Conservation (phyloP, 2,888 invertebrate genomes). For the Aspidiotus rigidus region DNA sequence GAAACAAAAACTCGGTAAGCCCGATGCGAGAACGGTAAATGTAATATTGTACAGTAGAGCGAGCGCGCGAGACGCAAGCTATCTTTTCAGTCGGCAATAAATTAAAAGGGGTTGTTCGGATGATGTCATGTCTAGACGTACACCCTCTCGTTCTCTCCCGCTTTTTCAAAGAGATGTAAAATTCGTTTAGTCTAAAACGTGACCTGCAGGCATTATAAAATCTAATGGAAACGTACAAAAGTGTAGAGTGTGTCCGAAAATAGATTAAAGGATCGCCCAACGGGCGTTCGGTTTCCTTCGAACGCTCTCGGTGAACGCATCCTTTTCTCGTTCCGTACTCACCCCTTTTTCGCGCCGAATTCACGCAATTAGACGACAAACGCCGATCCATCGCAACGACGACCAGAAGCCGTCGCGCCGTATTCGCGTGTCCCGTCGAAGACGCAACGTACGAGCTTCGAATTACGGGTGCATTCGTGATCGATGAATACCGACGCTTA, state of each 20-base stretch:
- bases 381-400: no score
- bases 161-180: slow-evolving; percentile 4
- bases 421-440: no score
- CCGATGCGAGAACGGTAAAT: not conserved
- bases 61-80: slow-evolving; percentile 11
- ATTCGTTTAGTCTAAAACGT: slow-evolving; percentile 22
- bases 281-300: not conserved
- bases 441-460: no score
- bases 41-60: not conserved
- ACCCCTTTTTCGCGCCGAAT: no score
- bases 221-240: slow-evolving; percentile 6
- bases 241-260: not conserved
- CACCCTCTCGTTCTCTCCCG: slow-evolving; percentile 16
- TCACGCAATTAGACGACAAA: no score
- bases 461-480: not conserved
- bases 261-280: not conserved
- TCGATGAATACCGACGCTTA: not conserved
- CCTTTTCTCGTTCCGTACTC: no score
- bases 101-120: slow-evolving; percentile 20
- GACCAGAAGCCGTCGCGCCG: no score
- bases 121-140: slow-evolving; percentile 23
- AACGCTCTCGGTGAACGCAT: not conserved
- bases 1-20: slow-evolving; percentile 3
- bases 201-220: slow-evolving; percentile 13
- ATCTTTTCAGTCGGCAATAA: slow-evolving; percentile 15